Evolutionary conservation across 2,113 vertebrate species (phyloP), one percentile per base, ranked within the genome.

Genomic region (Lichenostomus cassidix): DNA sequence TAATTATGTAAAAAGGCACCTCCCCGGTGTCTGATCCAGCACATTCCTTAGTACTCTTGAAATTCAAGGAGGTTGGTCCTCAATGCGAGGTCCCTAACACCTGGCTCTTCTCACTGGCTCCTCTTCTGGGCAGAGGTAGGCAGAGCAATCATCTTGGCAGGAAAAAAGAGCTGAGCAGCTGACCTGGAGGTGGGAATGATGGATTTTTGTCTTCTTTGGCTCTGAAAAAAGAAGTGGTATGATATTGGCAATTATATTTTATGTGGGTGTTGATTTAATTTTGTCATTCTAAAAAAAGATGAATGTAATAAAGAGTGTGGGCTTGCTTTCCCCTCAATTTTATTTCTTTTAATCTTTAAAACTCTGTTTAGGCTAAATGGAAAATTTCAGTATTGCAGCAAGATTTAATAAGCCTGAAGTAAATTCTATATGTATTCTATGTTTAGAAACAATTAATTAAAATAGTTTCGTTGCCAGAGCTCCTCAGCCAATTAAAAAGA

Each of bases 371-470:
- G 84, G 71, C 79, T 85, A 83, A 92, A 85, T 86, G 96, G 93
- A 95, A 95, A 93, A 85, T 93, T 94, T 96, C 82, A 49, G 71
- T 80, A 50, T 87, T 95, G 71, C 82, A 95, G 42, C 65, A 95
- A 96, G 78, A 87, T 86, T 91, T 93, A 87, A 94, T 91, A 95
- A 91, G 55, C 63, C 25, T 80, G 79, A 93, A 95, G 86, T 91
- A 92, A 91, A 90, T 87, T 93, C 78, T 94, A 14, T 59, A 62
- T 59, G 44, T 71, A 74, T 75, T 70, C 86, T 92, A 83, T 86
- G 77, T 89, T 97, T 95, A 97, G 94, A 94, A 96, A 83, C 28
- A 84, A 89, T 83, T 95, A 90, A 95, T 96, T 94, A 93, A 92
- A 91, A 78, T 92, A 75, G 44, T 93, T 96, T 87, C 0, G 0